These are phyloP conservation scores for Petaurus breviceps DNA, from an alignment of 2,113 vertebrate species.

Conservation along the genomic window DNA sequence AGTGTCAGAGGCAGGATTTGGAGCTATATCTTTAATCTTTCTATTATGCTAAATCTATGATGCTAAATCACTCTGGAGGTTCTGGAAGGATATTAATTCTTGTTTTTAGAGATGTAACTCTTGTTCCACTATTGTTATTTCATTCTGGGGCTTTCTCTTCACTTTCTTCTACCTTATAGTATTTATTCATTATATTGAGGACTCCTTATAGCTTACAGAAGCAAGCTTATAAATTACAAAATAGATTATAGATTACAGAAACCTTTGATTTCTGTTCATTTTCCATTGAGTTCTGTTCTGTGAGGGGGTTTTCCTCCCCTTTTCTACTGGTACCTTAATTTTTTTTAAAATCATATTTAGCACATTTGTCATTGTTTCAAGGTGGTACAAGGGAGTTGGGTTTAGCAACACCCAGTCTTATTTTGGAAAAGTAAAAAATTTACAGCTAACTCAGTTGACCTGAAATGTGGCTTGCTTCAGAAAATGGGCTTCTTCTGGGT, in stretches of 20 bases:
- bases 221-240: too few relatives aligned
- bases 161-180: background rate
- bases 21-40: background rate
- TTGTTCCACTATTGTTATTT: background rate
- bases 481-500: background rate
- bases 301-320: background rate
- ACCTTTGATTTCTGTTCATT: background rate
- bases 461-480: background rate
- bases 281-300: background rate
- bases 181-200: background rate
- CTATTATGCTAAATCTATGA: background rate
- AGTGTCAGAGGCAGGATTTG: too few relatives aligned
- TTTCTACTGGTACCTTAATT: background rate
- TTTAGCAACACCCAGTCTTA: background rate
- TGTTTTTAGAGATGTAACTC: background rate
- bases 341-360: background rate
- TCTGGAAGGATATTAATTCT: background rate
- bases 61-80: background rate
- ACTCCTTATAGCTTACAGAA: background rate
- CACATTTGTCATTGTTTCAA: background rate
- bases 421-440: background rate
- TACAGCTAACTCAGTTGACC: background rate
- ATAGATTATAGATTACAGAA: too few relatives aligned
- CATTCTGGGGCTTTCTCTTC: background rate
- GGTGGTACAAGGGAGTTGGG: background rate